Percentiles rank a stretch among this genome's conserved stretches.
Conservation (phyloP, 2,888 invertebrate species). For the Drosophila trichaetosa region DNA sequence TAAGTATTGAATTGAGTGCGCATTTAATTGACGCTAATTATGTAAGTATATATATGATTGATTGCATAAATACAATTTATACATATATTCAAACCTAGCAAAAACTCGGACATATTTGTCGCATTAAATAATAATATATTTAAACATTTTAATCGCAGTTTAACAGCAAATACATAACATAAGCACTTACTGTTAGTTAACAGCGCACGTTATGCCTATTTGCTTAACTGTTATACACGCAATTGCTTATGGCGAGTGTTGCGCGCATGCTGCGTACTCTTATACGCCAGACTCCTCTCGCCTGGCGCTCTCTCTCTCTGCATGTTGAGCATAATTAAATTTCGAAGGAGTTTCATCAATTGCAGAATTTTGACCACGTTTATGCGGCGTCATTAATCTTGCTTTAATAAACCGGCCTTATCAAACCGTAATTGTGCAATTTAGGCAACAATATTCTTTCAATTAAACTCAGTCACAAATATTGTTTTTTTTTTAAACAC, state of each 20-base stretch:
- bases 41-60: background rate
- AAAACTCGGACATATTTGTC: background rate
- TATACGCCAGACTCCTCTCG: conserved; percentile 31
- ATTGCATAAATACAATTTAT: background rate
- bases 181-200: conserved; percentile 4
- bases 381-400: conserved; percentile 48
- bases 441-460: conserved; percentile 60
- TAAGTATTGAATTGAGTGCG: conserved; percentile 24
- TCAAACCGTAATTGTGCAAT: conserved; percentile 55
- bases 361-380: conserved; percentile 26
- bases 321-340: conserved; percentile 15
- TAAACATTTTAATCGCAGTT: background rate
- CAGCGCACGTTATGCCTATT: conserved; percentile 2
- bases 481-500: background rate
- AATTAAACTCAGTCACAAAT: conserved; percentile 40
- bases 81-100: background rate
- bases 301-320: conserved; percentile 6
- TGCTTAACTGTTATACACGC: conserved; percentile 43
- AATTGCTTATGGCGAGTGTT: conserved; percentile 38
- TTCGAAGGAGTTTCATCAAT: conserved; percentile 23
- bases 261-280: conserved; percentile 4
- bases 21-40: background rate
- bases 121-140: background rate
- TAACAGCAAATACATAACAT: background rate
- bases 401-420: conserved; percentile 54